Evolutionary conservation across 2,797 vertebrate genomes (phyloP).

Genomic region (Pangasius djambal): DNA sequence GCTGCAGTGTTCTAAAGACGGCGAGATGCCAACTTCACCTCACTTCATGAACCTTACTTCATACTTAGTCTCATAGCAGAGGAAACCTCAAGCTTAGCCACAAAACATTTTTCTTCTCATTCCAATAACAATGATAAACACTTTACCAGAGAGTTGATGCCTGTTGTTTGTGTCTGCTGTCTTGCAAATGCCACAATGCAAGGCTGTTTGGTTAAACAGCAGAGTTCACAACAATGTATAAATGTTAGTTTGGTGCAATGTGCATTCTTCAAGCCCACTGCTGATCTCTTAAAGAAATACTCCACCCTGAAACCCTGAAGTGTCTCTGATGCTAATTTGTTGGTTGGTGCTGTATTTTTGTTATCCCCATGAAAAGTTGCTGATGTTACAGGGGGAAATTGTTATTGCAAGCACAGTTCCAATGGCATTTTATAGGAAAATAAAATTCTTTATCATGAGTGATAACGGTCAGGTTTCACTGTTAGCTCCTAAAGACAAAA

Average conservation of each 20-base stretch:
- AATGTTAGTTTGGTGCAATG: background rate
- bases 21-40: background rate
- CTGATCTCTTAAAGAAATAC: background rate
- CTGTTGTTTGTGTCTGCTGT: constrained; percentile 56
- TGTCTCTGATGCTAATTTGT: background rate
- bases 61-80: background rate
- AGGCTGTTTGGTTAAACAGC: background rate
- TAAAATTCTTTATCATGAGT: background rate
- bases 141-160: constrained; percentile 38
- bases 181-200: constrained; percentile 15
- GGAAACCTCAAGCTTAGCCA: background rate
- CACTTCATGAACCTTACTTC: background rate
- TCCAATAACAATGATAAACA: constrained; percentile 64
- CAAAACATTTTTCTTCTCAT: constrained; percentile 3
- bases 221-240: constrained; percentile 4
- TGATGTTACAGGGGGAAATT: background rate
- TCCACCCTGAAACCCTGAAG: no score
- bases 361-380: background rate
- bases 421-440: background rate
- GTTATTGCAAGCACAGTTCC: background rate
- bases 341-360: background rate
- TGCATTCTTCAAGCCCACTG: background rate
- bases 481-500: background rate
- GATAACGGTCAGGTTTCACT: background rate
- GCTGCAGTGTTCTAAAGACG: background rate